Base-by-base conservation (phyloP, 2,888 invertebrate genomes). In the Limnephilus auricula region DNA sequence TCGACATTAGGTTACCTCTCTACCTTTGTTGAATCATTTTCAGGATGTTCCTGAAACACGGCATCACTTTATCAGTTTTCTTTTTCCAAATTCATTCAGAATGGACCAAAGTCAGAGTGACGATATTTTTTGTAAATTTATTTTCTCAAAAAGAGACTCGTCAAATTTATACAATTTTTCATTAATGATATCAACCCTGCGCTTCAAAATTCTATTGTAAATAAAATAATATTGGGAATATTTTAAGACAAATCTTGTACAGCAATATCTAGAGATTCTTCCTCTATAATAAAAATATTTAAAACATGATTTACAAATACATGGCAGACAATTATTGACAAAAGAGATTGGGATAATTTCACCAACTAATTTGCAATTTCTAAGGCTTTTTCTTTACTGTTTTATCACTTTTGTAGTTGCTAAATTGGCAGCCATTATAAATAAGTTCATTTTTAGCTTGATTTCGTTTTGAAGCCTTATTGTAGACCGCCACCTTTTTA, bases 101-200 rank as follows among this genome's bases (percentile, higher is more conserved):
- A 86, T 65, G 86, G 86, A 86, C 86, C 86, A 86, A 86, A 86
- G 65, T 25, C 83, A 83, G 83, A 37, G 25, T 34, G 25, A 83
- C 12, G 25, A 37, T 83, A 83, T 83, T 83, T 80, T 83, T 83
- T 32, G 37, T 37, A 83, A 83, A 31, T 45, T 86, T 50, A 30
- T 31, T 86, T 86, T 86, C 86, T 50, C 31, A 31, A 50, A 85
- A 40, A 85, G 31, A 86, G 37, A 86, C 45, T 9, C n/a, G 25
- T 65, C 65, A 65, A 65, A 65, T 65, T 65, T 65, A 31, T 86
- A 86, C 86, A 86, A 86, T 31, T 50, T 31, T n/a, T 45, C 31
- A 34, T 82, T 25, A 83, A 83, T 80, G 37, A 34, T 83, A 37
- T 31, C 65, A 9, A 65, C 25, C 2, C 25, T 34, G 78, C 25